These are phyloP conservation scores for Pelecanoides urinatrix DNA, from an alignment of 2,113 vertebrate species.

Conservation along the genomic window DNA sequence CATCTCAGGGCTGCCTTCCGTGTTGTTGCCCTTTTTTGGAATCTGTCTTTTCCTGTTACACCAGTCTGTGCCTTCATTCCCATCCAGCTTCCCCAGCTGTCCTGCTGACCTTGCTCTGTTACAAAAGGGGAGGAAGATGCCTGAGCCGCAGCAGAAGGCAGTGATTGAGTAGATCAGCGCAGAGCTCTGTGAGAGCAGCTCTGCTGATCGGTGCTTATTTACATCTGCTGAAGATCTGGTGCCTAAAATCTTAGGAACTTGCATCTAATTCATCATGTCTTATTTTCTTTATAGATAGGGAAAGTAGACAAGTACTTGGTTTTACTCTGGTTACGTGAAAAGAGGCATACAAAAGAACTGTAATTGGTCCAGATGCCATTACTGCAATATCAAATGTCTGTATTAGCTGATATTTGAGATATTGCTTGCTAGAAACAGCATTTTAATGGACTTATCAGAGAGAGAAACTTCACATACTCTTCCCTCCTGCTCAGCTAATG, in stretches of 20 bases:
- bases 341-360: neutral
- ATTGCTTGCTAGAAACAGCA: neutral
- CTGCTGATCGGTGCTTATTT: neutral
- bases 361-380: neutral
- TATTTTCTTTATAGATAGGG: neutral
- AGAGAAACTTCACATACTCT: neutral
- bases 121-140: neutral
- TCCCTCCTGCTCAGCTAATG: neutral
- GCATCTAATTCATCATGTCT: neutral
- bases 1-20: neutral
- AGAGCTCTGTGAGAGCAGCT: neutral
- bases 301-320: neutral
- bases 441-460: neutral
- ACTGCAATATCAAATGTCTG: neutral
- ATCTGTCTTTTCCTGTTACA: neutral
- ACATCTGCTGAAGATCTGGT: neutral
- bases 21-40: neutral
- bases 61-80: neutral
- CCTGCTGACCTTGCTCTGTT: neutral
- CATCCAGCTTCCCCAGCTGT: neutral
- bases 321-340: neutral
- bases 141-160: neutral
- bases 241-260: neutral
- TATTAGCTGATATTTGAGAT: neutral
- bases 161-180: neutral